These are phyloP conservation scores for Drosophila mettleri DNA, from an alignment of 2,888 invertebrate genomes.

Conservation along the genomic window DNA sequence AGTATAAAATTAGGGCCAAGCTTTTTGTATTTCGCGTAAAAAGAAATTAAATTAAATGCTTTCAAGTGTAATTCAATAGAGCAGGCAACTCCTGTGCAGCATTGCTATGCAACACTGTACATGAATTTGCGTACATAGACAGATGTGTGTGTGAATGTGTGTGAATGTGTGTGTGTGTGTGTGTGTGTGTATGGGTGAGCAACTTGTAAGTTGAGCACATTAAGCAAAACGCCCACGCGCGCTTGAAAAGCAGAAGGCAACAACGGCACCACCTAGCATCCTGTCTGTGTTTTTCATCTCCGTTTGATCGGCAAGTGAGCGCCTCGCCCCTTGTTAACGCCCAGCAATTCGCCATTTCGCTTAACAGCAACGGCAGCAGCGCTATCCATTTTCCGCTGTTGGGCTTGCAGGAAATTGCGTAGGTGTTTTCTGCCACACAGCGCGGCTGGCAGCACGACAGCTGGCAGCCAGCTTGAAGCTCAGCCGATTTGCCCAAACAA, in stretches of 20 bases:
- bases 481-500: constrained; percentile 33
- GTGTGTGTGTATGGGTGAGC: constrained; percentile 28
- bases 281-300: constrained; percentile 66
- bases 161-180: constrained; percentile 19
- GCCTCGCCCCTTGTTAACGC: constrained; percentile 4
- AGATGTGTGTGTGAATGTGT: constrained; percentile 6
- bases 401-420: constrained; percentile 78
- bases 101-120: constrained; percentile 31
- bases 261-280: constrained; percentile 48
- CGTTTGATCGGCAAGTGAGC: constrained; percentile 46
- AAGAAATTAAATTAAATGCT: neutral
- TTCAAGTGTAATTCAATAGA: neutral
- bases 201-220: constrained; percentile 57
- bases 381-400: constrained; percentile 67
- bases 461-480: constrained; percentile 38
- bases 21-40: neutral
- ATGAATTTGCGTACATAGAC: constrained; percentile 1
- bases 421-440: constrained; percentile 66
- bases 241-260: constrained; percentile 44
- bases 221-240: constrained; percentile 65
- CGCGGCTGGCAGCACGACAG: constrained; percentile 30
- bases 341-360: constrained; percentile 12
- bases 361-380: constrained; percentile 25
- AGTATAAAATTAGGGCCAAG: neutral
- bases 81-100: constrained; percentile 5